phyloP scores from a whole-genome alignment of 2,888 invertebrate genomes.

The Tetrapedia diversipes region DNA sequence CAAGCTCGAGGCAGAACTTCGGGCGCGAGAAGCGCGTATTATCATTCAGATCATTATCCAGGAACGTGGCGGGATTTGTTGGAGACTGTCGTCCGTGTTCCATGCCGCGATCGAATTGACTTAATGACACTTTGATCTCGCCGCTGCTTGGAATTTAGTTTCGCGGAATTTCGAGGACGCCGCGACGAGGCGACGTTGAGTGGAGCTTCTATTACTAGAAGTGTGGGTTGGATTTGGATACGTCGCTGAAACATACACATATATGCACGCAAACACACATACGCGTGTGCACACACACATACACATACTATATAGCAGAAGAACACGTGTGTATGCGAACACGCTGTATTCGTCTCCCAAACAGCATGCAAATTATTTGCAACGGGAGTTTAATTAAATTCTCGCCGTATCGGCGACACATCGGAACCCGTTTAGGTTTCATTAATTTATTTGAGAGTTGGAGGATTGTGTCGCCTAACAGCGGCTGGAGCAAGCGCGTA shows the following conservation, averaged over 20 bases:
- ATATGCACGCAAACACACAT: too few species aligned
- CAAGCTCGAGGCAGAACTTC: background rate
- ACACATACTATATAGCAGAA: too few species aligned
- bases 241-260: conserved; percentile 6
- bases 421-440: background rate
- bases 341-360: background rate
- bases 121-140: conserved; percentile 42
- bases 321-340: too few species aligned
- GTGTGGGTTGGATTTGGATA: conserved; percentile 3
- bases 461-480: too few species aligned
- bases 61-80: conserved; percentile 2
- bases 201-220: conserved; percentile 8
- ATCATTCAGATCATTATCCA: conserved; percentile 8
- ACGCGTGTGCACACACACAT: too few species aligned
- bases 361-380: conserved; percentile 16
- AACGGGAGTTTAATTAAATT: background rate
- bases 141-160: conserved; percentile 25
- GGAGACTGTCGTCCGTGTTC: background rate
- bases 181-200: conserved; percentile 6
- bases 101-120: conserved; percentile 15
- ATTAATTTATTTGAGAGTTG: background rate
- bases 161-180: conserved; percentile 15
- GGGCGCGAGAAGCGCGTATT: background rate
- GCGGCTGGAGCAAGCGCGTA: too few species aligned
- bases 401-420: background rate